Evolutionary conservation across 2,113 vertebrate genomes (phyloP).

Genomic region (Malurus elegans): DNA sequence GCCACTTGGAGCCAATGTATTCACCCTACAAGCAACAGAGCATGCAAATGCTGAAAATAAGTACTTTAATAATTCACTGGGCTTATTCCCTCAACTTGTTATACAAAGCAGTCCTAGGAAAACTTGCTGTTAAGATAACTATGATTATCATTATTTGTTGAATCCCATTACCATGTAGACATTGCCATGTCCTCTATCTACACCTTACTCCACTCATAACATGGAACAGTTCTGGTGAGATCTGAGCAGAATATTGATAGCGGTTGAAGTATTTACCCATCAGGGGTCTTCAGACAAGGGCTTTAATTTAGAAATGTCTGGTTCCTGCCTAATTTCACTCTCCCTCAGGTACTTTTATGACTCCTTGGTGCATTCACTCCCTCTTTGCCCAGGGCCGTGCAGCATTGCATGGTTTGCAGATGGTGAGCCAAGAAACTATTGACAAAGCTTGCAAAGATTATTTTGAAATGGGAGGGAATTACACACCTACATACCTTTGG

Average conservation of each 20-base stretch:
- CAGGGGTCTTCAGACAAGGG: neutral
- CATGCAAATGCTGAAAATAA: neutral
- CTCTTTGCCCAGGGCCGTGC: neutral
- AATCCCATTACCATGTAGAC: neutral
- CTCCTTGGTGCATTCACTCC: neutral
- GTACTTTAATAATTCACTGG: neutral
- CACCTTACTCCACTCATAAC: neutral
- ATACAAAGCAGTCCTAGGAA: neutral
- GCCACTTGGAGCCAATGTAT: neutral
- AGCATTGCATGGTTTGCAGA: neutral
- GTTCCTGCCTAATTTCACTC: neutral
- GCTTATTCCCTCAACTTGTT: neutral
- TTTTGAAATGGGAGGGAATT: neutral
- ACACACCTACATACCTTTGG: neutral
- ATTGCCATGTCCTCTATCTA: neutral
- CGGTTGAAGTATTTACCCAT: neutral
- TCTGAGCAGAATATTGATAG: neutral
- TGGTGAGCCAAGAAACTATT: neutral
- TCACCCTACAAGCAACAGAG: neutral
- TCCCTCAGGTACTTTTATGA: neutral
- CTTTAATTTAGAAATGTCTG: neutral
- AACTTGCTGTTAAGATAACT: neutral
- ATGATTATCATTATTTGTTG: neutral
- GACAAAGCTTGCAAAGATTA: neutral
- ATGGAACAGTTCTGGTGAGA: neutral